Evolutionary conservation across 1,140 invertebrate genomes (phyloP), one percentile per base, ranked within the genome.

Genomic region (Papilio dardanus): DNA sequence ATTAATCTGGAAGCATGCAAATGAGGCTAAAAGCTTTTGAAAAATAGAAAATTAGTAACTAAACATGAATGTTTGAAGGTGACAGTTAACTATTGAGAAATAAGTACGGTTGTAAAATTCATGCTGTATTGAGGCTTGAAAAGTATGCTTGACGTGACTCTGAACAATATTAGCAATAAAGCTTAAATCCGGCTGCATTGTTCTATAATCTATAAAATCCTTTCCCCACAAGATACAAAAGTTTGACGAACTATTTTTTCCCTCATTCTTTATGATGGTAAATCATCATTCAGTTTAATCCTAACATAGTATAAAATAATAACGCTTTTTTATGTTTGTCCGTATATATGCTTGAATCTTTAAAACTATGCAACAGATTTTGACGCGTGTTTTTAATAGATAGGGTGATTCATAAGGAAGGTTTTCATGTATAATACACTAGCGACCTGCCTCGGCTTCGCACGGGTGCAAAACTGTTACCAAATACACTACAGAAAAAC

Each of bases 1-100:
- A 62, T 10, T 62, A 28, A 62, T 28, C 12, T 30, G 54, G 54
- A 21, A 28, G 54, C 12, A 10, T 12, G 24, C 10, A 62, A 62
- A 54, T 24, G 54, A 62, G 54, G 54, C 12, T 28, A 14, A 62
- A 62, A 62, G 24, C 54, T 62, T 62, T 62, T 62, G 16, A 62
- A 30, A 3, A 16, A 10, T 46, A 28, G 0, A 5, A 10, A 28
- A 0, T 7, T 12, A 24, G 2, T 12, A 54, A 54, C 19, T 54
- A 12, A 62, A 62, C 24, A 28, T 62, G 3, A 28, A 16, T 62
- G 10, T 30, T 28, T 28, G 24, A n/a, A 62, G 24, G 54, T 58
- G 24, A 62, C 12, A 62, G 54, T 30, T 62, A 28, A 62, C 54
- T 62, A 28, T 62, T 62, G 24, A 30, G 24, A 28, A 62, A 62